Conservation (phyloP, 2,113 vertebrate species). For the Lanius collurio region DNA sequence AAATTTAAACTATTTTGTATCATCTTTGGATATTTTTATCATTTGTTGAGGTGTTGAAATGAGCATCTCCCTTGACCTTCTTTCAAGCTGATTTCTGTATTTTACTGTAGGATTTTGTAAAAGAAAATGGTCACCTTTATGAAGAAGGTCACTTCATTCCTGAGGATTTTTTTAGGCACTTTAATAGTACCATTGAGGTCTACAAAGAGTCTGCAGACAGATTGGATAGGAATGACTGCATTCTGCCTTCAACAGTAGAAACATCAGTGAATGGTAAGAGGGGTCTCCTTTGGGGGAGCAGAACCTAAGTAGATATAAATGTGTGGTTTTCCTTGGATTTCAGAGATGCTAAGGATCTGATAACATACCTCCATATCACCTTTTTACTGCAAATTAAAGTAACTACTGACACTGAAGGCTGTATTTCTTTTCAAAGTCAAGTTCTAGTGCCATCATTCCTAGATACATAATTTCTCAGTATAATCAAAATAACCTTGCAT, state of each 20-base stretch:
- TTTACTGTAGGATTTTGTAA: slow-evolving; percentile 70
- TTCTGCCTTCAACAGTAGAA: slow-evolving; percentile 72
- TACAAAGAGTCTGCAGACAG: slow-evolving; percentile 72
- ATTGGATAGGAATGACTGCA: slow-evolving; percentile 69
- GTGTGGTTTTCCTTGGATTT: not conserved
- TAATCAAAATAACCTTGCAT: not conserved
- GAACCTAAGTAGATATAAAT: not conserved
- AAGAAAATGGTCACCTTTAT: slow-evolving; percentile 66
- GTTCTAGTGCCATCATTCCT: not conserved
- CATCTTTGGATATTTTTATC: not conserved
- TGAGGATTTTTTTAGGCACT: slow-evolving; percentile 77
- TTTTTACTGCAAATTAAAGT: slow-evolving; percentile 1
- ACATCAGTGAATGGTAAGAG: slow-evolving; percentile 72
- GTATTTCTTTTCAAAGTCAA: not conserved
- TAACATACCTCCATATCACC: not conserved
- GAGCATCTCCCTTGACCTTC: not conserved
- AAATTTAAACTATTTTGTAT: not conserved
- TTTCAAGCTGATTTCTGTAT: not conserved
- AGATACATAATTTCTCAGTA: not conserved
- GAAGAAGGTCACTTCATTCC: slow-evolving; percentile 68
- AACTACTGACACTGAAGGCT: not conserved
- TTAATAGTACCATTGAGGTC: slow-evolving; percentile 77
- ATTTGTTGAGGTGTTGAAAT: not conserved
- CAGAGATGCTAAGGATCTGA: not conserved
- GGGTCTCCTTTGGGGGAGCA: not conserved